Evolutionary conservation across 2,888 invertebrate species (phyloP).

Genomic region (Drosophila melanocephala): DNA sequence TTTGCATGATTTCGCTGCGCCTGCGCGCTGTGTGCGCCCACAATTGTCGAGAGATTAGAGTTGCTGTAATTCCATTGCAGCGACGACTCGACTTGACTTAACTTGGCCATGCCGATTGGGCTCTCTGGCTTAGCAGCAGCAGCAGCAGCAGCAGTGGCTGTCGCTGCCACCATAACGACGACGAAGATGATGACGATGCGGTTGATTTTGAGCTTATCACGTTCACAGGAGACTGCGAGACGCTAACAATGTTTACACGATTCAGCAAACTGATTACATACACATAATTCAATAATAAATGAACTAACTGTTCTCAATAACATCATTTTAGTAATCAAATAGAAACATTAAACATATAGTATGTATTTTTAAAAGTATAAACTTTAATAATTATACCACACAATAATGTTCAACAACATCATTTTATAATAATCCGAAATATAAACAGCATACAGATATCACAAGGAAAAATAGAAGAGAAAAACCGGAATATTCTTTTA

Average conservation of each 20-base stretch:
- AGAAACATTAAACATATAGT: background rate
- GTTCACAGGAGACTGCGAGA: constrained; percentile 74
- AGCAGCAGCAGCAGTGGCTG: constrained; percentile 14
- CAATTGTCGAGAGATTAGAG: constrained; percentile 81
- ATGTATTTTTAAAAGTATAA: background rate
- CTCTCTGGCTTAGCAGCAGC: constrained; percentile 37
- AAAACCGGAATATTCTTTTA: constrained; percentile 45
- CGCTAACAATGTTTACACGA: constrained; percentile 72
- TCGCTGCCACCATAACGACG: constrained; percentile 49
- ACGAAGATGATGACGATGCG: constrained; percentile 60
- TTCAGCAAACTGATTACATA: background rate
- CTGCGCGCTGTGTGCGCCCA: constrained; percentile 69
- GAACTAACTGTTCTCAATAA: background rate
- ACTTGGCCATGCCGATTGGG: constrained; percentile 62
- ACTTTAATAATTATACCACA: background rate
- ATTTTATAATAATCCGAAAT: background rate
- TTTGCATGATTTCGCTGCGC: constrained; percentile 71
- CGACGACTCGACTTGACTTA: constrained; percentile 30
- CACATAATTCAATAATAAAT: background rate
- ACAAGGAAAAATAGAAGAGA: background rate
- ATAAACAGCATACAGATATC: background rate
- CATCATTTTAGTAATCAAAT: background rate
- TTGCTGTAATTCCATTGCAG: constrained; percentile 71
- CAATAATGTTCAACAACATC: background rate
- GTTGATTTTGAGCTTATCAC: constrained; percentile 79